Percentiles rank a stretch among this genome's conserved stretches.
phyloP scores from a whole-genome alignment of 2,113 vertebrate genomes.

The Python bivittatus region DNA sequence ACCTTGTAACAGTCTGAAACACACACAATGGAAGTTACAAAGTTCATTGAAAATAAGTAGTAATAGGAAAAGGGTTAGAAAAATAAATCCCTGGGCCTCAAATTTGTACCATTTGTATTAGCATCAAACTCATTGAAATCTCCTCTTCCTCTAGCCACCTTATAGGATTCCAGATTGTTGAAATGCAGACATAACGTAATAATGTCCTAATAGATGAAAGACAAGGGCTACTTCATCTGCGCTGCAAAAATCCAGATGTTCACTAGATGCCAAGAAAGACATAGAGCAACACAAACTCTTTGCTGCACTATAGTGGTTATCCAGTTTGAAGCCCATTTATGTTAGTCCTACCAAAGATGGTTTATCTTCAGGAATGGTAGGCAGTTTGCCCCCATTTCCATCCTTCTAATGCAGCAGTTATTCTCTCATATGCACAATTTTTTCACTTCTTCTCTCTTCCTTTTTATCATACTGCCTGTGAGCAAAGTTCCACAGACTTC shows the following conservation, averaged over 20 bases:
- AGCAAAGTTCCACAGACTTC: not conserved
- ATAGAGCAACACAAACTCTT: not conserved
- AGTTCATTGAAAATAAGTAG: not conserved
- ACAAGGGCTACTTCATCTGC: not conserved
- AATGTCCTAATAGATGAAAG: not conserved
- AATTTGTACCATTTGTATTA: not conserved
- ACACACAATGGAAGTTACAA: not conserved
- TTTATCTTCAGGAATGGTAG: not conserved
- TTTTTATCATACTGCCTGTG: not conserved
- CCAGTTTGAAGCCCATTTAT: not conserved
- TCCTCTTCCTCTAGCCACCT: not conserved
- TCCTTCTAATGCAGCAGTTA: not conserved
- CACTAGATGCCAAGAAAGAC: not conserved
- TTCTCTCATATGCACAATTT: not conserved
- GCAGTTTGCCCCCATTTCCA: not conserved
- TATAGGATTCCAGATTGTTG: not conserved
- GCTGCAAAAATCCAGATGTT: not conserved
- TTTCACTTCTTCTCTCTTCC: not conserved
- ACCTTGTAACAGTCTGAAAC: not conserved
- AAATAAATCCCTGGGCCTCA: no score
- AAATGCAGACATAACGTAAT: not conserved
- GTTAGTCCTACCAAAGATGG: not conserved
- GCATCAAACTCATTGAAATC: not conserved
- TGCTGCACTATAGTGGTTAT: not conserved
- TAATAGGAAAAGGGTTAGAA: not conserved